Base-by-base conservation (phyloP, 2,113 vertebrate species). In the Neolamprologus modestus region DNA sequence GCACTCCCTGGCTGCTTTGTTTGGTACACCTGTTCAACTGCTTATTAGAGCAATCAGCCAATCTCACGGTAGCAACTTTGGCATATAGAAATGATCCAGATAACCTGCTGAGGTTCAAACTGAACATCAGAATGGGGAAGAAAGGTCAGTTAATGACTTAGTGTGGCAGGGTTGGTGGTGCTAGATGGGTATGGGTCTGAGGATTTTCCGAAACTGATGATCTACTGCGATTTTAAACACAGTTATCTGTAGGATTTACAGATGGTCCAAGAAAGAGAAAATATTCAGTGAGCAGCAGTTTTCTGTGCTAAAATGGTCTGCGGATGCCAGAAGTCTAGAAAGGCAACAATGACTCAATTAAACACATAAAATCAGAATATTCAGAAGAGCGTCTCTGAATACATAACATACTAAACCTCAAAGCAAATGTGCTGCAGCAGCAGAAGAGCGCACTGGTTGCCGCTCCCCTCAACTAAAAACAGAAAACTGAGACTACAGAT, bases 41-140 rank as follows among this genome's bases (percentile, higher is more conserved):
- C 21, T 73, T 40, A 4, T 73, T 73, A 73, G 9, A 45, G 68
- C 68, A 73, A 45, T 45, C 40, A 73, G 21, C 40, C 68, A 17
- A 45, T 73, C 40, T 45, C 21, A 45, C 3, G 3, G 8, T 42
- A 73, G 68, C 8, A 73, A 10, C 40, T 45, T 73, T 45, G 40
- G 40, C 40, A 47, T 47, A 1, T 28, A 26, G 21, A 73, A 26
- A 73, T 73, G 21, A 1, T 28, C 37, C 5, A 73, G 66, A 42
- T 24, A n/a, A 71, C 37, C 66, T 71, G 66, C 66, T 71, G 21
- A 45, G 24, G 68, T 47, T 73, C 68, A 73, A 47, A 17, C 21
- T 26, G 40, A 45, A 45, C 40, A 73, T 71, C 66, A 71, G n/a
- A 42, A 26, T 45, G 14, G 40, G 66, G 37, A 71, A 42, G 37